Conservation (phyloP, 2,113 vertebrate species). For the Agapornis roseicollis region DNA sequence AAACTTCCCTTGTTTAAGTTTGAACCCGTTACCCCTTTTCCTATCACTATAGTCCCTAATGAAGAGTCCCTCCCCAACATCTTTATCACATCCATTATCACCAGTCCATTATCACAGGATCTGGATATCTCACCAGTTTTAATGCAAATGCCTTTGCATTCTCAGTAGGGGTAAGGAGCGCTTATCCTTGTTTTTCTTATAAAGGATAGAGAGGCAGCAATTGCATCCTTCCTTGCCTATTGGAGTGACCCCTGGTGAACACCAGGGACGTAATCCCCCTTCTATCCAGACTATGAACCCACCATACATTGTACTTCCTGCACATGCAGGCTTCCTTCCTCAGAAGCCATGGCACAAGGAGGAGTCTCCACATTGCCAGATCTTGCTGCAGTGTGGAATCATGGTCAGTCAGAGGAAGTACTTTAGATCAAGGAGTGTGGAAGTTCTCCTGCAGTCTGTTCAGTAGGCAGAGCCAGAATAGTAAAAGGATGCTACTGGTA, state of each 20-base stretch:
- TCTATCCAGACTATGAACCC: not conserved
- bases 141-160: not conserved
- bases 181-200: not conserved
- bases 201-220: not conserved
- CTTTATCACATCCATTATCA: too few species aligned
- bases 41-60: too few species aligned
- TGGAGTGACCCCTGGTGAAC: not conserved
- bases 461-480: not conserved
- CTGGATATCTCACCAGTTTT: not conserved
- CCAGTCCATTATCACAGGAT: not conserved
- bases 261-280: not conserved
- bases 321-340: not conserved
- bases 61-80: too few species aligned
- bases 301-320: not conserved
- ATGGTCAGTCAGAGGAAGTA: not conserved
- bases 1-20: too few species aligned
- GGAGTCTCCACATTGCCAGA: not conserved
- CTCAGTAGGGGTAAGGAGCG: not conserved
- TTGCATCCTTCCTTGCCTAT: not conserved
- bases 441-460: not conserved
- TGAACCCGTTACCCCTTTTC: too few species aligned
- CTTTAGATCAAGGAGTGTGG: not conserved
- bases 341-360: accelerated
- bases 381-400: not conserved
- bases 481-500: not conserved